A percentile compares a stretch with the other conserved stretches of the same genome.
Conservation (phyloP, 2,797 vertebrate genomes). For the Morus bassanus region DNA sequence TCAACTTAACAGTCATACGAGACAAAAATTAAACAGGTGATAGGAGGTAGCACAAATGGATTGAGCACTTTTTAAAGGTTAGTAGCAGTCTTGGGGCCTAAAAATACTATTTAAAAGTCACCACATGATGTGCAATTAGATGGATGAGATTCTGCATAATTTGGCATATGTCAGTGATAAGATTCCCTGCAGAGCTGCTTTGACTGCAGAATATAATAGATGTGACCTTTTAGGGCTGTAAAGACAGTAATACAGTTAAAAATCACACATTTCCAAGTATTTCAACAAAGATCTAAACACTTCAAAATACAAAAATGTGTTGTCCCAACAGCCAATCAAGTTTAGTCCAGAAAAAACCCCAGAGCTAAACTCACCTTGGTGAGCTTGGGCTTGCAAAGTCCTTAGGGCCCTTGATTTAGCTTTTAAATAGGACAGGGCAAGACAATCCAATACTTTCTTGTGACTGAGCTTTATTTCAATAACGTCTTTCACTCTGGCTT, state of each 20-base stretch:
- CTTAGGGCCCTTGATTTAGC: background rate
- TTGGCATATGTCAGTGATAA: slow-evolving; percentile 18
- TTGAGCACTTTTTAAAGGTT: slow-evolving; percentile 51
- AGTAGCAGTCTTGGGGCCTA: background rate
- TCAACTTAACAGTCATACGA: background rate
- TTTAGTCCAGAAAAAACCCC: background rate
- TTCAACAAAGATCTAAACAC: background rate
- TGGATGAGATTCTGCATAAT: slow-evolving; percentile 40
- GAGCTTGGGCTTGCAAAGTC: background rate
- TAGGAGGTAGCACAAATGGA: background rate
- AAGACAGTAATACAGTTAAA: background rate
- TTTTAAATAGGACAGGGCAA: background rate
- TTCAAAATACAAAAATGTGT: background rate
- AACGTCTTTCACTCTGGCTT: background rate
- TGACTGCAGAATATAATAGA: slow-evolving; percentile 27
- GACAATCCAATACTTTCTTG: background rate
- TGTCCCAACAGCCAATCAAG: background rate
- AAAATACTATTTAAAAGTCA: slow-evolving; percentile 49
- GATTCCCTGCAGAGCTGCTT: slow-evolving; percentile 6
- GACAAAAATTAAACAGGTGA: background rate
- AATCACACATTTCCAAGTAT: background rate
- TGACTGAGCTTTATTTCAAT: background rate
- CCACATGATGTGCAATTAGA: slow-evolving; percentile 35
- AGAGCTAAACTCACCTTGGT: background rate
- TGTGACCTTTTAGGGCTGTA: slow-evolving; percentile 1